A percentile compares a stretch with the other conserved stretches of the same genome.
Conservation (phyloP, 2,113 vertebrate species). For the Epinephelus moara region DNA sequence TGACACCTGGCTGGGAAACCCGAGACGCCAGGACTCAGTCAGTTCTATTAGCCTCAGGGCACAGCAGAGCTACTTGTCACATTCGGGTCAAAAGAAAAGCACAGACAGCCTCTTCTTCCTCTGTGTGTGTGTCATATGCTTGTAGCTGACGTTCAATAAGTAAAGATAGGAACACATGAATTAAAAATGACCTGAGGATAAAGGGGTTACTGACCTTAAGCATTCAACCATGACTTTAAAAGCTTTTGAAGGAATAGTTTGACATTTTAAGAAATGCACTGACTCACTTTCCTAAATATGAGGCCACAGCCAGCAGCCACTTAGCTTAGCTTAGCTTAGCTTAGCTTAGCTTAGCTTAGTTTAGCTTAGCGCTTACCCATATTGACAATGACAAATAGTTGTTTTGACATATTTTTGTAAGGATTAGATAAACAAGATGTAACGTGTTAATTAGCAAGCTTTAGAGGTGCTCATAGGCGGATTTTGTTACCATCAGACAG, state of each 20-base stretch:
- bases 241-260: slow-evolving; percentile 3
- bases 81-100: slow-evolving; percentile 46
- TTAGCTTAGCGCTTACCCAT: not conserved
- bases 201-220: slow-evolving; percentile 5
- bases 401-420: not conserved
- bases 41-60: slow-evolving; percentile 37
- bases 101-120: slow-evolving; percentile 42
- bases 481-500: not conserved
- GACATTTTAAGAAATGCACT: not conserved
- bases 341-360: too few species aligned
- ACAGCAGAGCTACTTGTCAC: slow-evolving; percentile 40
- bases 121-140: slow-evolving; percentile 32
- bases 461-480: not conserved
- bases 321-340: too few species aligned
- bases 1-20: slow-evolving; percentile 77
- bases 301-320: not conserved
- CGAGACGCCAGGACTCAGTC: slow-evolving; percentile 53
- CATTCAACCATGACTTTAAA: not conserved
- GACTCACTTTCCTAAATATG: not conserved
- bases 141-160: slow-evolving; percentile 64
- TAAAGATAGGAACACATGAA: slow-evolving; percentile 64
- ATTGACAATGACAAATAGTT: not conserved
- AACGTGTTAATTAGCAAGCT: not conserved
- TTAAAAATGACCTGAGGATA: slow-evolving; percentile 52
- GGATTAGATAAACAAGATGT: not conserved